These are phyloP conservation scores for Diogma glabrata DNA, from an alignment of 2,888 invertebrate genomes.

Conservation along the genomic window DNA sequence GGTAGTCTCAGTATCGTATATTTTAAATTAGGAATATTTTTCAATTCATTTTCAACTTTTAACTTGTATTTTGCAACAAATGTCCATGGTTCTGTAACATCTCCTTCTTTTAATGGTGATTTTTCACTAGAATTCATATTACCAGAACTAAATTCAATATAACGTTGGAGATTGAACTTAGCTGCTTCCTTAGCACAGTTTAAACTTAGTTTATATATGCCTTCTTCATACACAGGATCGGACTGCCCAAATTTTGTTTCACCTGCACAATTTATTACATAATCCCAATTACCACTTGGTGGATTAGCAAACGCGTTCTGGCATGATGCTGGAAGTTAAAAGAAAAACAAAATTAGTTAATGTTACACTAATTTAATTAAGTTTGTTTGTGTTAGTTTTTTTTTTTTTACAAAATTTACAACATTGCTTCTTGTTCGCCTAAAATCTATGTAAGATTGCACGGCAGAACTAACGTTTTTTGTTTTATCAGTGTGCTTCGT, in stretches of 20 bases:
- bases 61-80: slow-evolving; percentile 70
- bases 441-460: too few relatives aligned
- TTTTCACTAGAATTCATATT: slow-evolving; percentile 71
- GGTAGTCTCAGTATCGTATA: slow-evolving; percentile 75
- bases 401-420: too few relatives aligned
- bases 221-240: slow-evolving; percentile 83
- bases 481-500: too few relatives aligned
- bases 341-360: too few relatives aligned
- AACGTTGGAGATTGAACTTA: slow-evolving; percentile 52
- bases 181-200: slow-evolving; percentile 75
- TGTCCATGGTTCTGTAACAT: slow-evolving; percentile 73
- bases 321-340: slow-evolving; percentile 78
- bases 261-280: slow-evolving; percentile 81
- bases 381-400: too few relatives aligned
- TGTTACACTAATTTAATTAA: too few relatives aligned
- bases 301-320: slow-evolving; percentile 58
- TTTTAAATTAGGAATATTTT: slow-evolving; percentile 50
- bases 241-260: slow-evolving; percentile 83
- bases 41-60: slow-evolving; percentile 68
- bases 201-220: slow-evolving; percentile 67
- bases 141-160: slow-evolving; percentile 76
- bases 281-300: slow-evolving; percentile 53
- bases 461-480: too few relatives aligned
- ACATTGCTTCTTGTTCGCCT: too few relatives aligned
- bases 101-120: slow-evolving; percentile 63